These are phyloP conservation scores for Perca fluviatilis DNA, from an alignment of 2,113 vertebrate genomes.

Conservation along the genomic window DNA sequence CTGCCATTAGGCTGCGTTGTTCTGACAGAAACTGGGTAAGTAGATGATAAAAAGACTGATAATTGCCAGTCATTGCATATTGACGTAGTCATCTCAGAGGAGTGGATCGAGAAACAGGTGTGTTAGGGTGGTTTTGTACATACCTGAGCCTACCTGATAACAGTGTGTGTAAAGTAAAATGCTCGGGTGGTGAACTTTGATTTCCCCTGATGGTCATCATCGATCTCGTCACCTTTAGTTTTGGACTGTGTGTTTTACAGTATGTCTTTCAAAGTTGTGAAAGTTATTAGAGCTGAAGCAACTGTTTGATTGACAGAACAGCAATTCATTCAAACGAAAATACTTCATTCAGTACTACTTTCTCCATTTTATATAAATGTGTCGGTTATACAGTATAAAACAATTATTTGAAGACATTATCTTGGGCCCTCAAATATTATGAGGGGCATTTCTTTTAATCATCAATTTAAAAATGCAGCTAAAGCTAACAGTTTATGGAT, in stretches of 20 bases:
- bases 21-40: neutral
- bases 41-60: neutral
- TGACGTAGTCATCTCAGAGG: constrained; percentile 6
- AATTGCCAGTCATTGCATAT: constrained; percentile 44
- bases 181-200: neutral
- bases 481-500: neutral
- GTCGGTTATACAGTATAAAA: neutral
- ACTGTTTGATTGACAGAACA: neutral
- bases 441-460: neutral
- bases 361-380: neutral
- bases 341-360: neutral
- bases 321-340: neutral
- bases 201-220: neutral
- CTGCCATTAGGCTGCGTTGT: constrained; percentile 18
- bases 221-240: neutral
- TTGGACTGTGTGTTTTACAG: neutral
- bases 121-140: constrained; percentile 3
- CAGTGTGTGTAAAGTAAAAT: neutral
- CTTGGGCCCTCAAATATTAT: neutral
- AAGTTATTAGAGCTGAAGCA: neutral
- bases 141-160: neutral
- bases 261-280: neutral
- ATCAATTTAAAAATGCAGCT: no score
- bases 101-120: neutral
- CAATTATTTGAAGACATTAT: neutral